Evolutionary conservation across 2,888 invertebrate species (phyloP), one percentile per base, ranked within the genome.

Genomic region (Diarsia dahlii): DNA sequence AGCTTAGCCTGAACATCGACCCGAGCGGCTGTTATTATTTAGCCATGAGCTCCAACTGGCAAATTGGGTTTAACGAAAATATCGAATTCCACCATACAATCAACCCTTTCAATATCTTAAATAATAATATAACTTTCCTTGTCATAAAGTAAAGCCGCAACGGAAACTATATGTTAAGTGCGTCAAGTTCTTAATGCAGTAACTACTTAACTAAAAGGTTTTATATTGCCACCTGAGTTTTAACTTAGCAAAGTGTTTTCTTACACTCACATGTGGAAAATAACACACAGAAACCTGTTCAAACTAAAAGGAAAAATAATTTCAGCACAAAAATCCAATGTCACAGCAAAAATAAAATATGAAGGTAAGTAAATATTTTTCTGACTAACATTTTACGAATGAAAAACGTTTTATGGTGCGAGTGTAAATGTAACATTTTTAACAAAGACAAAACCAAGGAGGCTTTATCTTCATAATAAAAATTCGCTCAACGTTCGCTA

Each of bases 131-230:
- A 39, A 8, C 8, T 39, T 39, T 39, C 39, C 39, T 1, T 39
- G 8, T 8, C 8, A 39, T 39, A 10, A 13, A 46, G n/a, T 0
- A 10, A 34, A 60, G 28, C 13, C 10, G 28, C 1, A 75, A 45
- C 18, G 28, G 9, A 15, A 62, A 58, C 3, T 48, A 54, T 69
- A 54, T 45, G n/a, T 50, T 34, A 10, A 13, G n/a, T 23, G n/a
- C 71, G 34, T 54, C 39, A n/a, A 34, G 45, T 4, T 28, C 8
- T 48, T 63, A 54, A 54, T 56, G 62, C 12, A 34, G n/a, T 18
- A 23, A 8, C 23, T 62, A 79, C 52, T 79, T 66, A 18, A 34
- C 84, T 84, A 80, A 79, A 79, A 79, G 80, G 79, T 80, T 80
- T 78, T 62, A 50, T 62, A 80, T 28, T n/a, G 45, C 45, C 72